A percentile compares a stretch with the other conserved stretches of the same genome.
Conservation (phyloP, 2,888 invertebrate genomes). For the Eupithecia subumbrata region DNA sequence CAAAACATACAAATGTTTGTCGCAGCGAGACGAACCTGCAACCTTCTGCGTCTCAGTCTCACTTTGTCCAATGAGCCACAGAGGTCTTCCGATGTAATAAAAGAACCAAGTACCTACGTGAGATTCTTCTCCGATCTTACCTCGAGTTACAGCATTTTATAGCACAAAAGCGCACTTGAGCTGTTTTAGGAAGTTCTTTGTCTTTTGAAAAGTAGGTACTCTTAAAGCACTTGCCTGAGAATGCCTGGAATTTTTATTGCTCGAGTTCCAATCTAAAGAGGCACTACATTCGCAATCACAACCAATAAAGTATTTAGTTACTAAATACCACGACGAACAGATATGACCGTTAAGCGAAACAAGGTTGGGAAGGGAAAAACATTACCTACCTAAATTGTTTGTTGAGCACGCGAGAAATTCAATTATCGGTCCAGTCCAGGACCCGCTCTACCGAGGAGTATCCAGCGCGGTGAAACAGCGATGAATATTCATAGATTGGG, state of each 20-base stretch:
- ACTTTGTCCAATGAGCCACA: not conserved
- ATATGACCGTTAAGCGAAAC: conserved; percentile 19
- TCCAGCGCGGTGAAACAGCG: conserved; percentile 43
- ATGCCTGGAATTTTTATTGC: not conserved
- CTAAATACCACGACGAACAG: not conserved
- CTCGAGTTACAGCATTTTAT: not conserved
- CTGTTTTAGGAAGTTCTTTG: not conserved
- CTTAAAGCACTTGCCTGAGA: not conserved
- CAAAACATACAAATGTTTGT: not conserved
- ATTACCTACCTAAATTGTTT: conserved; percentile 42
- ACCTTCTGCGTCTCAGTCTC: not conserved
- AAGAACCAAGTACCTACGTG: not conserved
- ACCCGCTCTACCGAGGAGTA: not conserved
- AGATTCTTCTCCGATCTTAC: not conserved
- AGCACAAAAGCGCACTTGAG: not conserved
- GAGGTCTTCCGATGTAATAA: not conserved
- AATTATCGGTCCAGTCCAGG: conserved; percentile 45
- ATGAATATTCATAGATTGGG: conserved; percentile 56
- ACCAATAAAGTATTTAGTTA: not conserved
- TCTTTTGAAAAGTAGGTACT: not conserved
- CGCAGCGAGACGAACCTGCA: not conserved
- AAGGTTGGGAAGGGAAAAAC: conserved; percentile 35
- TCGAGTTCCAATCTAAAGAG: not conserved
- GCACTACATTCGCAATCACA: not conserved
- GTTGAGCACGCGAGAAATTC: conserved; percentile 43